Evolutionary conservation across 2,888 invertebrate genomes (phyloP), one percentile per base, ranked within the genome.

Genomic region (Drosophila pseudotakahashii): DNA sequence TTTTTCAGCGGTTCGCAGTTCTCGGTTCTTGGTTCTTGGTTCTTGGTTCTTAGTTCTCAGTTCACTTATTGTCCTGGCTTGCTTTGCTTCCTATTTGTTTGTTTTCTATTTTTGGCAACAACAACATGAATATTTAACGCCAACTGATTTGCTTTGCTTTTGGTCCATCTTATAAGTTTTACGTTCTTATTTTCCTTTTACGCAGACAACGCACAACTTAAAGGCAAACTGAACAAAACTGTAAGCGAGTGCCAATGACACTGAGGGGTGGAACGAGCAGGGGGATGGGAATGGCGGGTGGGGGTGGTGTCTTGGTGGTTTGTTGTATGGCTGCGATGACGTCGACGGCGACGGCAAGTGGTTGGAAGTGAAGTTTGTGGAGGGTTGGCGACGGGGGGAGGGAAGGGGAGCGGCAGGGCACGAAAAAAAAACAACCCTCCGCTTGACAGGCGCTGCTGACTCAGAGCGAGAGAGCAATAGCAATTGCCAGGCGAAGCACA

Each of bases 381-480:
- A 13, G 42, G 42, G 11, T 11, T 30, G 51, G 32, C 16, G 30
- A 32, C 16, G 39, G 11, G 10, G 16, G 41, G 16, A 16, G 41
- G 39, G 39, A 7, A 37, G 41, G 23, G 69, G 48, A 51, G 55
- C 41, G 44, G 41, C 11, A 42, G 44, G 19, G 9, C 13, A 34
- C 53, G 41, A 67, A 47, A 73, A 71, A 61, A 84, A 81, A 87
- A 71, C 81, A 76, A 87, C 87, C 81, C 81, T 78, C 60, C 41
- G 64, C 60, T 53, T 52, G 50, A 77, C 61, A 54, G 71, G 59
- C 73, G 73, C 73, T 73, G 63, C 73, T 73, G 73, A 71, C 73
- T 73, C 73, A 71, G 64, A 71, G 52, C 52, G 32, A 45, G 75
- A 44, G 39, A 53, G 66, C 47, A 47, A 42, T 50, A 73, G n/a